These are phyloP conservation scores for Proales similis DNA, from an alignment of 1,140 invertebrate genomes.

Conservation along the genomic window DNA sequence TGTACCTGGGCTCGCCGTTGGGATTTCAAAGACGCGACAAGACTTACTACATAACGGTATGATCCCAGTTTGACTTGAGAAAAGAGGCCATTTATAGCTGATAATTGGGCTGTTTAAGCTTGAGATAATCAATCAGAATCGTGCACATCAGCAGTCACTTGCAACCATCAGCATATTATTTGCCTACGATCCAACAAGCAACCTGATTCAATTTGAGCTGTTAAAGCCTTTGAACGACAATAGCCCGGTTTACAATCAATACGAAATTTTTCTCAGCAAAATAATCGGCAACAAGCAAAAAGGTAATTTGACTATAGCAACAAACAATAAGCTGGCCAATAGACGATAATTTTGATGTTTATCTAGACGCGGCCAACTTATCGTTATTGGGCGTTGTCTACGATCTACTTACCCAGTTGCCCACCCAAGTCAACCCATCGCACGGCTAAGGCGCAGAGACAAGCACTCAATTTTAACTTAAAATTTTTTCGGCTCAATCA, in stretches of 20 bases:
- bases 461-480: too few relatives aligned
- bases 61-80: too few relatives aligned
- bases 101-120: background rate
- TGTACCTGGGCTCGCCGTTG: background rate
- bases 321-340: background rate
- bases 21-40: constrained; percentile 35
- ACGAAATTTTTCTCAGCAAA: constrained; percentile 14
- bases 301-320: constrained; percentile 1
- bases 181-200: background rate
- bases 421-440: too few relatives aligned
- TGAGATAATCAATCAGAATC: constrained; percentile 6
- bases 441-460: too few relatives aligned
- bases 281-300: constrained; percentile 5
- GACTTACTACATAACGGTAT: too few relatives aligned
- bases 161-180: background rate
- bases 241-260: background rate
- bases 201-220: constrained; percentile 12
- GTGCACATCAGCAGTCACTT: background rate
- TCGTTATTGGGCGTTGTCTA: background rate
- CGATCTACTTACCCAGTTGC: too few relatives aligned
- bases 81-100: too few relatives aligned
- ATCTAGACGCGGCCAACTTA: background rate
- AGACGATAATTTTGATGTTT: background rate
- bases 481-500: too few relatives aligned
- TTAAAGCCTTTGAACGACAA: constrained; percentile 16